phyloP scores from a whole-genome alignment of 2,888 invertebrate genomes.

The Pedicia rivosa region DNA sequence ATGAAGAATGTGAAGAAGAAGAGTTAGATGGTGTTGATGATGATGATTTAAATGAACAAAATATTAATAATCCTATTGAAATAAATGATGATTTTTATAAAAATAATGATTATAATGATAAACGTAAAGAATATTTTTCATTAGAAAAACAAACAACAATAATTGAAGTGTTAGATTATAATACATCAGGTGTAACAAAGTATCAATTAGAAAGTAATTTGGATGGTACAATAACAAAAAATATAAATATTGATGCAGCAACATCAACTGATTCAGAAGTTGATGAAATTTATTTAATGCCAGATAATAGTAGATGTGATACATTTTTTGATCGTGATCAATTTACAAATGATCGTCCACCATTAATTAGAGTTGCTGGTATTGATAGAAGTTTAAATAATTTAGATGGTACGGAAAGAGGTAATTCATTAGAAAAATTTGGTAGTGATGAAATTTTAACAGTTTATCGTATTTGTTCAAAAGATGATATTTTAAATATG shows the following conservation, averaged over 20 bases:
- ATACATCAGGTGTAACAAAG: too few relatives aligned
- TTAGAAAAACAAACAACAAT: not conserved
- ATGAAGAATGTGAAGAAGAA: slow-evolving; percentile 11
- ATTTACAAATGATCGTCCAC: too few relatives aligned
- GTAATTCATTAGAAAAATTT: too few relatives aligned
- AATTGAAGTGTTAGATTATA: too few relatives aligned
- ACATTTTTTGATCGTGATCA: too few relatives aligned
- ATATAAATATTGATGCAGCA: not conserved
- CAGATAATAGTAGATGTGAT: slow-evolving; percentile 11
- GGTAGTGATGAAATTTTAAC: slow-evolving; percentile 14
- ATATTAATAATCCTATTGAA: slow-evolving; percentile 1
- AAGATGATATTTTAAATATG: slow-evolving; percentile 10
- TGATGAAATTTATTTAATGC: slow-evolving; percentile 16
- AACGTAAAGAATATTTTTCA: not conserved
- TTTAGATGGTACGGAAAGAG: not conserved
- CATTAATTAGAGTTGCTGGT: slow-evolving; percentile 1
- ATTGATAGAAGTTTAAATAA: slow-evolving; percentile 1
- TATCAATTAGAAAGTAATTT: too few relatives aligned
- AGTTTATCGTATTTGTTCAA: slow-evolving; percentile 14
- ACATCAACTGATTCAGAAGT: slow-evolving; percentile 12
- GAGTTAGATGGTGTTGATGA: slow-evolving; percentile 11
- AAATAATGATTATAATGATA: too few relatives aligned
- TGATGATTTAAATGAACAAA: slow-evolving; percentile 6
- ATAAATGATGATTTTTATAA: too few relatives aligned
- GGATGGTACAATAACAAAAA: too few relatives aligned